Evolutionary conservation across 2,888 invertebrate genomes (phyloP), one percentile per base, ranked within the genome.

Genomic region (Stegophylla sp.): DNA sequence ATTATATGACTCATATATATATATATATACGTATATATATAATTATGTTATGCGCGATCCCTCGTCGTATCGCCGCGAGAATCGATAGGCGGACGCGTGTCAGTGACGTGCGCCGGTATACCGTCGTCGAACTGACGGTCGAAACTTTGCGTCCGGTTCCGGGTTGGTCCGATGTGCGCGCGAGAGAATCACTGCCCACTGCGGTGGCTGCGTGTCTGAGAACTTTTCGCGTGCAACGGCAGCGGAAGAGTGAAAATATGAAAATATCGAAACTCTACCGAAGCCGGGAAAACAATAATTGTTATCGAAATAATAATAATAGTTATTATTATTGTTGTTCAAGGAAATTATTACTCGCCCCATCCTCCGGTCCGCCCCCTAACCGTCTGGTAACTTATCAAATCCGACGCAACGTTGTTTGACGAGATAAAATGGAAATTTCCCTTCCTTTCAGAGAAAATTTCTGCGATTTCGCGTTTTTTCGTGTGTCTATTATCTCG

Each of bases 371-470:
- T n/a, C n/a, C n/a, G n/a, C n/a, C n/a, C n/a, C n/a, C n/a, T n/a
- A n/a, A n/a, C 20, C 41, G 34, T 71, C 51, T 71, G 53, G 51
- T 12, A 34, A 71, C 53, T 71, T 71, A 34, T 53, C 9, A 71
- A 71, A 71, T 71, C 56, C 56, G 53, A 71, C 23, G 56, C 56
- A 9, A 4, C 5, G 43, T 13, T 23, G 12, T 4, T 4, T 15
- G 17, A 9, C 20, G 20, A 20, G 20, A 12, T 3, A 53, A 17
- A 56, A 71, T 34, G 71, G n/a, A 53, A 43, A 72, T 72, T 56
- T 56, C 17, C 41, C 20, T 34, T 56, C 15, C 53, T n/a, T n/a
- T n/a, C n/a, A n/a, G n/a, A n/a, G 17, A 71, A 71, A 71, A 23
- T 71, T 53, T 15, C 9, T 34, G 51, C 10, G 43, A 43, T 56